Base-by-base conservation (phyloP, 2,888 invertebrate species). In the Colostygia pectinataria region DNA sequence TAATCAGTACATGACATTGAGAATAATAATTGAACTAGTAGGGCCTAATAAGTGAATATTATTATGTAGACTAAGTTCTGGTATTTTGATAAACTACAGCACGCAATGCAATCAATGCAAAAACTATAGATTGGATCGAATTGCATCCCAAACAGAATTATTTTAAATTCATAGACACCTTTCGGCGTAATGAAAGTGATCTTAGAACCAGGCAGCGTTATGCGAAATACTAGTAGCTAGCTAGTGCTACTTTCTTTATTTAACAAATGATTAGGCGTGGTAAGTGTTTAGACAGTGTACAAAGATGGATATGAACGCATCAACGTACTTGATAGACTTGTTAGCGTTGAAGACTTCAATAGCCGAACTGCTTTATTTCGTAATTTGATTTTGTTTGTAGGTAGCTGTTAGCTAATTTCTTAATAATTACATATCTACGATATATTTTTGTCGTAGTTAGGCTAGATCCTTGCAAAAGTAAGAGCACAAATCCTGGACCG, bases 401-500 rank as follows among this genome's bases (percentile, higher is more conserved):
- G 15, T 39, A 7, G 9, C 8, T 1, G 27, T n/a, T n/a, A n/a
- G n/a, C n/a, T n/a, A n/a, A n/a, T n/a, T n/a, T n/a, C n/a, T n/a
- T n/a, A n/a, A n/a, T n/a, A n/a, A n/a, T n/a, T n/a, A n/a, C n/a
- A n/a, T n/a, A n/a, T n/a, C n/a, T n/a, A n/a, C n/a, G n/a, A n/a
- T n/a, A n/a, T n/a, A n/a, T n/a, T n/a, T n/a, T n/a, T n/a, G n/a
- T n/a, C n/a, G n/a, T n/a, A n/a, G n/a, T n/a, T n/a, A n/a, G n/a
- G n/a, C n/a, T 32, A 49, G 42, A 40, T 40, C 48, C 54, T 49
- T 52, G 38, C 47, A 54, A 51, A 59, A 58, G 61, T 54, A 52
- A 54, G 57, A 56, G 60, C 54, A 55, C 46, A 51, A 55, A 46
- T 55, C 65, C 65, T 63, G 61, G 65, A 68, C 59, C 65, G 68